Conservation (phyloP, 2,797 vertebrate genomes). For the Molossus alvarezi region DNA sequence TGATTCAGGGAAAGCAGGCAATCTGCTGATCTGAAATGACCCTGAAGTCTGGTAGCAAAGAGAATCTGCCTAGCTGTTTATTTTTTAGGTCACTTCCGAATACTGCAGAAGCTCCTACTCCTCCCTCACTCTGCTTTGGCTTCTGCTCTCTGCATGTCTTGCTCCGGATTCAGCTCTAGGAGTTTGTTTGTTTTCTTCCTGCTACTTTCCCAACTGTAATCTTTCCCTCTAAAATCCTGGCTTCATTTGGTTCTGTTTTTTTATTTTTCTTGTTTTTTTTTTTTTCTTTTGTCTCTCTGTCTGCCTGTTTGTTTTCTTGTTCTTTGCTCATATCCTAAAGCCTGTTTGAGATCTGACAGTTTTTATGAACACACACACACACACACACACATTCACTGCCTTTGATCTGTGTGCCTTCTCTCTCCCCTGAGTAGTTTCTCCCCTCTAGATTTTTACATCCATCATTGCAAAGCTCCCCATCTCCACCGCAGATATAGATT, state of each 20-base stretch:
- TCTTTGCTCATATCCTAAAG: background rate
- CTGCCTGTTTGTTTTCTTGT: background rate
- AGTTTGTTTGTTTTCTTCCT: background rate
- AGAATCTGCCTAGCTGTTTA: background rate
- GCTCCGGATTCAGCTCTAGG: background rate
- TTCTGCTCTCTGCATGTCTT: slow-evolving; percentile 2
- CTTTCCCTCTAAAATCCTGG: background rate
- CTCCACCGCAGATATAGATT: background rate
- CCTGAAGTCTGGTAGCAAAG: background rate
- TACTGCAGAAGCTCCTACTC: background rate
- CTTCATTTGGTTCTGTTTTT: background rate
- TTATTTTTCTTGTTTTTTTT: background rate
- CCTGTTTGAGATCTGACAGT: background rate
- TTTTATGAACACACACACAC: background rate
- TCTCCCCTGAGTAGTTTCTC: background rate
- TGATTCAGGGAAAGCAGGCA: accelerated
- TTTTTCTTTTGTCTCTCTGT: background rate
- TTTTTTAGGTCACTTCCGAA: background rate
- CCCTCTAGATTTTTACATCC: background rate
- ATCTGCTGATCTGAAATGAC: background rate
- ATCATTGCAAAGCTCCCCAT: background rate
- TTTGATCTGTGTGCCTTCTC: background rate
- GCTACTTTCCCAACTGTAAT: background rate
- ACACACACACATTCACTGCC: no score
- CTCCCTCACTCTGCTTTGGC: background rate